Conservation (phyloP, 35 echinoderm and acorn worm species). For the Eucidaris tribuloides region DNA sequence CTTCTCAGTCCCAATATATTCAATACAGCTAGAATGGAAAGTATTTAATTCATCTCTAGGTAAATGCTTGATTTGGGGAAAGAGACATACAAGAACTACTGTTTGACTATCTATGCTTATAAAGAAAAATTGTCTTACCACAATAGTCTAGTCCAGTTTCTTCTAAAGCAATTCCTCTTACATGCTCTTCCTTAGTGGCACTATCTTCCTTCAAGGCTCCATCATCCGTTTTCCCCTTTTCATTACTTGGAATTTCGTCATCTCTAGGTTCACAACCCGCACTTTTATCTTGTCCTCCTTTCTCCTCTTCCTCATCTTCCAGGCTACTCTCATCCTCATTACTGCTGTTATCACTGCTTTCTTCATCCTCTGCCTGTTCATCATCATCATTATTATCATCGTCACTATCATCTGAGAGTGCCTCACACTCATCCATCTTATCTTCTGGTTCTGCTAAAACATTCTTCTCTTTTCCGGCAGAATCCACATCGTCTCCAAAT, state of each 20-base stretch:
- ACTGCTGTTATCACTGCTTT: neutral
- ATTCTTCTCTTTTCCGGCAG: neutral
- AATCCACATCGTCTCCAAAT: neutral
- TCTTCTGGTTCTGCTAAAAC: neutral
- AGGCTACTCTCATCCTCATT: neutral
- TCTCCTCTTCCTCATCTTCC: neutral
- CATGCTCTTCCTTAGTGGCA: neutral
- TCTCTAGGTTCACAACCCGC: neutral
- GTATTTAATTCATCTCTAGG: no score
- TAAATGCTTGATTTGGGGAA: no score
- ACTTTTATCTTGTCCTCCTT: slow-evolving; percentile 1
- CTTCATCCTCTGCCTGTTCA: neutral
- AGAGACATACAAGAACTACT: no score
- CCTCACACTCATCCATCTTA: neutral
- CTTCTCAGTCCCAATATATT: no score
- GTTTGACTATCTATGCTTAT: no score
- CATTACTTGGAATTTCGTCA: no score
- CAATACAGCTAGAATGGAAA: no score
- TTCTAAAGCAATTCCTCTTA: no score
- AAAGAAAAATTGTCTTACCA: no score
- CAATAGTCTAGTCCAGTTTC: neutral
- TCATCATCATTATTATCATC: neutral
- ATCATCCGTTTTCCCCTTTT: no score
- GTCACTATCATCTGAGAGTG: neutral
- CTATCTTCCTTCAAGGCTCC: neutral